Evolutionary conservation across 2,888 invertebrate genomes (phyloP), one percentile per base, ranked within the genome.

Genomic region (Ochropleura plecta): DNA sequence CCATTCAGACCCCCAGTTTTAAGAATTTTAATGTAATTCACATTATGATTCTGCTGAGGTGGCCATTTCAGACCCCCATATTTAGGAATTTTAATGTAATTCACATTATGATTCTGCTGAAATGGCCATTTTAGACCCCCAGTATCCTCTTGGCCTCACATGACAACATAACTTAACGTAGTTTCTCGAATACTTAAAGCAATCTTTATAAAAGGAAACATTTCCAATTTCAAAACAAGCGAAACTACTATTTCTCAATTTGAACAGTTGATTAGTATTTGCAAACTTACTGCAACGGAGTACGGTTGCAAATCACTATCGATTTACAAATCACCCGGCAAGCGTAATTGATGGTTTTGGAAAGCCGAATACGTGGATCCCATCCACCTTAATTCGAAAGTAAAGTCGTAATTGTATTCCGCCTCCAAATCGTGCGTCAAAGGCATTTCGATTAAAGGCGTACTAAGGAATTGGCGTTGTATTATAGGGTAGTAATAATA

Each of bases 391-490:
- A 30, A 74, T 59, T 73, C 7, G 2, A n/a, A 49, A 49, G 18
- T 30, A 20, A 72, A 57, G 49, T 72, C 5, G 18, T 16, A 57
- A 40, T 53, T 14, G 9, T 12, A 20, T 48, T 20, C 5, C 10
- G 0, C 7, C 30, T 2, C 53, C 30, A 12, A n/a, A 16, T 16
- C 42, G 48, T n/a, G 18, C 14, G 5, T 46, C 8, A 9, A 48
- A 74, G 14, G 30, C 6, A 75, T 49, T 75, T 49, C 8, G 8
- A 59, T 59, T 74, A 44, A 46, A n/a, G 59, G 42, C 44, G 3
- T 42, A 18, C n/a, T 18, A 14, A 74, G n/a, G 20, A 57, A 57
- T 9, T 46, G 20, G 14, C 20, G 5, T 18, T 42, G 9, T 46
- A 20, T 9, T 57, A 48, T 20, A 48, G 16, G 5, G 9, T 5